Conservation (phyloP, 2,797 vertebrate species). For the Anabacerthia variegaticeps region DNA sequence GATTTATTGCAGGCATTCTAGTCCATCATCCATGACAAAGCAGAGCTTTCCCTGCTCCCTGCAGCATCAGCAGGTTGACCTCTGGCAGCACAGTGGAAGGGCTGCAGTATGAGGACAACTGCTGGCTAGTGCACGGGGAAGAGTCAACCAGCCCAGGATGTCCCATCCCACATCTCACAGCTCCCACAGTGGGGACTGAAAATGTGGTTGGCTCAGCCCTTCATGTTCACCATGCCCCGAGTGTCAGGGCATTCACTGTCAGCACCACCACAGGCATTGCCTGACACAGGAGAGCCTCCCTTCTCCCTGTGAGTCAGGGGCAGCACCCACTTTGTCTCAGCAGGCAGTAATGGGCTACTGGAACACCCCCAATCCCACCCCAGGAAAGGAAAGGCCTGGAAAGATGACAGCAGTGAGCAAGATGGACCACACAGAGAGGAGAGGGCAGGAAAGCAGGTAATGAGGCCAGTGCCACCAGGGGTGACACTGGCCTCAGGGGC, state of each 20-base stretch:
- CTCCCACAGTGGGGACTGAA: neutral
- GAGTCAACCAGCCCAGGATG: accelerated
- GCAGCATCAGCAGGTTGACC: neutral
- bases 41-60: neutral
- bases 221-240: neutral
- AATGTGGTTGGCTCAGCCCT: accelerated
- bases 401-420: neutral
- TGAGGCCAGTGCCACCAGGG: neutral
- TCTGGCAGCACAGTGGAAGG: neutral
- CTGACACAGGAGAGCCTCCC: neutral
- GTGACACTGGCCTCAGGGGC: neutral
- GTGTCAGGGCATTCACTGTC: neutral
- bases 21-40: neutral
- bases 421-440: neutral
- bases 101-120: neutral
- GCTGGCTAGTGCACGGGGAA: accelerated
- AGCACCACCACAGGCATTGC: neutral
- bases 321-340: neutral
- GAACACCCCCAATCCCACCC: neutral
- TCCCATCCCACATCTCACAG: neutral
- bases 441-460: neutral
- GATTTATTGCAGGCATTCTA: neutral
- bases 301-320: accelerated
- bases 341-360: neutral
- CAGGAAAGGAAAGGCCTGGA: neutral